A percentile compares a stretch with the other conserved stretches of the same genome.
Conservation (phyloP, 1,140 invertebrate genomes). For the Drosophila aff. region DNA sequence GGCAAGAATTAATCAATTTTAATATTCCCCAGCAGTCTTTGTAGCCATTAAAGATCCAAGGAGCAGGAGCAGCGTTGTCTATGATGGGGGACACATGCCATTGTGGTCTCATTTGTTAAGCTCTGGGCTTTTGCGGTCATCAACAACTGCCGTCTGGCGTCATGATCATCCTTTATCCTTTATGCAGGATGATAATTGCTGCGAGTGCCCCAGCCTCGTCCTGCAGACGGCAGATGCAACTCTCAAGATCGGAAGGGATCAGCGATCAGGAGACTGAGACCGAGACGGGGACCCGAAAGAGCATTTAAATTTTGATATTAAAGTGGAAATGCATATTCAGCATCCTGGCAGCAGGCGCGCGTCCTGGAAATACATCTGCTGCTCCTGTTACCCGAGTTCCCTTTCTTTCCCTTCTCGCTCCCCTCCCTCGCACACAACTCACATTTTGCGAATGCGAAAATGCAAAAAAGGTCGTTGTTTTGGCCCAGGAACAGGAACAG, state of each 20-base stretch:
- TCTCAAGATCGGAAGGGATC: slow-evolving; percentile 76
- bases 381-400: slow-evolving; percentile 43
- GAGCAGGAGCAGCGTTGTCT: neutral
- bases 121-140: slow-evolving; percentile 29
- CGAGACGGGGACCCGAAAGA: slow-evolving; percentile 33
- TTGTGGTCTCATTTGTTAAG: slow-evolving; percentile 36
- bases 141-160: slow-evolving; percentile 56
- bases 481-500: slow-evolving; percentile 60
- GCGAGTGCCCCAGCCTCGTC: slow-evolving; percentile 40
- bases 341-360: slow-evolving; percentile 80
- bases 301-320: slow-evolving; percentile 84
- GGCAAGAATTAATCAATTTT: neutral
- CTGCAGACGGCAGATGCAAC: slow-evolving; percentile 73
- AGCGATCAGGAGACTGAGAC: slow-evolving; percentile 16
- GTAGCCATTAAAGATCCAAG: neutral
- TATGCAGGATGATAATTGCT: slow-evolving; percentile 71
- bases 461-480: slow-evolving; percentile 54
- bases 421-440: slow-evolving; percentile 2
- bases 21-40: neutral
- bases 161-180: slow-evolving; percentile 44
- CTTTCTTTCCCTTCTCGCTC: slow-evolving; percentile 5
- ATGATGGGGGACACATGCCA: slow-evolving; percentile 37
- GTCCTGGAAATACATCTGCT: slow-evolving; percentile 81
- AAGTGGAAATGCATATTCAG: slow-evolving; percentile 84
- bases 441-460: slow-evolving; percentile 40